Conservation (phyloP, 2,113 vertebrate genomes). For the Poicephalus gulielmi region DNA sequence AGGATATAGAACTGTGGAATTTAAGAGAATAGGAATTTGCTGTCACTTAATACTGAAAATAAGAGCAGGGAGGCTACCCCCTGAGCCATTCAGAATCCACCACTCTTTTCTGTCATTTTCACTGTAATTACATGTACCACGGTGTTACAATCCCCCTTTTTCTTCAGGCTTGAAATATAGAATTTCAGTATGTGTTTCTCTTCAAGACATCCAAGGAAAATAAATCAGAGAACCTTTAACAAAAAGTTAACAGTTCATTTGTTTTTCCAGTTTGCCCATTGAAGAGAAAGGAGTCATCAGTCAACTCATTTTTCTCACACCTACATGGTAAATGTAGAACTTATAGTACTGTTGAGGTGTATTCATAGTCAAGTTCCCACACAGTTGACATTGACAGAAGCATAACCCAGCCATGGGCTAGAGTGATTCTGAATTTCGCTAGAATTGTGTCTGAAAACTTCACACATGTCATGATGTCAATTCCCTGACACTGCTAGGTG, state of each 20-base stretch:
- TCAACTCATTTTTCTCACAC: neutral
- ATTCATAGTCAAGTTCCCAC: neutral
- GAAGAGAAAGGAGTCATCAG: neutral
- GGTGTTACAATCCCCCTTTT: neutral
- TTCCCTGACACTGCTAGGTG: neutral
- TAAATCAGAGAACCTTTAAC: neutral
- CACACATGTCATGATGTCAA: neutral
- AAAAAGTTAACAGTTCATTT: neutral
- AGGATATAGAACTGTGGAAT: neutral
- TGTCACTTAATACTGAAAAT: conserved; percentile 4
- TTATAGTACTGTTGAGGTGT: neutral
- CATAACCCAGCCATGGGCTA: neutral
- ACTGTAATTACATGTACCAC: neutral
- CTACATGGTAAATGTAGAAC: neutral
- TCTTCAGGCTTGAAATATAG: neutral
- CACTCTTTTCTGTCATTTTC: neutral
- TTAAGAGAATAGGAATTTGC: conserved; percentile 20
- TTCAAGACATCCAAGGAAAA: neutral
- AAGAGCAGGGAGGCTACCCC: neutral
- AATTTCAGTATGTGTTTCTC: neutral
- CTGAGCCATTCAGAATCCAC: neutral
- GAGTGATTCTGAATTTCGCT: neutral
- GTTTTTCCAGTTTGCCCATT: neutral
- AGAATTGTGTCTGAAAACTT: neutral
- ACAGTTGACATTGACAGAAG: neutral